phyloP scores from a whole-genome alignment of 2,113 vertebrate species.

The Zosterops borbonicus region DNA sequence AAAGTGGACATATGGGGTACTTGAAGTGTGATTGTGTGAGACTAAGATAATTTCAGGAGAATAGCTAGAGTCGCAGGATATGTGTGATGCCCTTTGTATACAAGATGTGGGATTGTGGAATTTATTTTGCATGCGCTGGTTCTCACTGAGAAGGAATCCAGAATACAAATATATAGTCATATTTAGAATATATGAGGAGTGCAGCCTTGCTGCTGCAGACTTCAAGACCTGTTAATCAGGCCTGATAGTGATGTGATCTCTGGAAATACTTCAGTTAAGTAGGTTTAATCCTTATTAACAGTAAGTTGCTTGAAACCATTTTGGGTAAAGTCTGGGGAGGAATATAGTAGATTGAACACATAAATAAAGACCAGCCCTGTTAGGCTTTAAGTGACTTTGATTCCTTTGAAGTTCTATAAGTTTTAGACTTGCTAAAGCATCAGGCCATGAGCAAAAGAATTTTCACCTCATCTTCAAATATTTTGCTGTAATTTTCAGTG shows the following conservation, averaged over 20 bases:
- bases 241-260: constrained; percentile 34
- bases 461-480: background rate
- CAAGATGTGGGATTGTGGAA: constrained; percentile 39
- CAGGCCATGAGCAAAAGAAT: background rate
- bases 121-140: constrained; percentile 38
- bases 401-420: background rate
- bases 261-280: constrained; percentile 44
- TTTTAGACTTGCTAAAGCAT: background rate
- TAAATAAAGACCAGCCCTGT: background rate
- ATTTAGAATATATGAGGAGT: constrained; percentile 19
- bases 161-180: constrained; percentile 31
- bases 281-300: constrained; percentile 50
- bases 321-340: background rate
- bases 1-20: constrained; percentile 71
- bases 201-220: background rate
- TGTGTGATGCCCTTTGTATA: constrained; percentile 63
- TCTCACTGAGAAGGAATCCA: constrained; percentile 37
- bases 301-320: constrained; percentile 41
- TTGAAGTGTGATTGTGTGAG: constrained; percentile 73
- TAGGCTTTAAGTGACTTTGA: background rate
- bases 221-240: background rate
- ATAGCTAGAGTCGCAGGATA: constrained; percentile 51
- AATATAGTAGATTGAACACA: background rate
- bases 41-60: constrained; percentile 66
- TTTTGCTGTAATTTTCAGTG: background rate